phyloP scores from a whole-genome alignment of 2,113 vertebrate genomes.

The Cyprinodon tularosa region DNA sequence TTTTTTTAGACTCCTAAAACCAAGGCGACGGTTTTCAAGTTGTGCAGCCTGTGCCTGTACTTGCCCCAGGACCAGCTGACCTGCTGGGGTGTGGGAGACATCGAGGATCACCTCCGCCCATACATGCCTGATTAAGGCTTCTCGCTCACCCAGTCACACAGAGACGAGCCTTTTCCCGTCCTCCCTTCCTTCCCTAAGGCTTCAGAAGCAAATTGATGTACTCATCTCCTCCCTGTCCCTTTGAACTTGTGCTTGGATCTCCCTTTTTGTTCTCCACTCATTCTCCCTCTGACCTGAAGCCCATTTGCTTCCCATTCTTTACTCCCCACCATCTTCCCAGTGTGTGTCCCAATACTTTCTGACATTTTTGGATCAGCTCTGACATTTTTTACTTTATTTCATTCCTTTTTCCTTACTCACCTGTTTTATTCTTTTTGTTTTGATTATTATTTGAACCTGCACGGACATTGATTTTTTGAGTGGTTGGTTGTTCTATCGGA shows the following conservation, averaged over 20 bases:
- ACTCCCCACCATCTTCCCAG: slow-evolving; percentile 43
- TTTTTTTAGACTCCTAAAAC: slow-evolving; percentile 94
- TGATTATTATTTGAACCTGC: slow-evolving; percentile 83
- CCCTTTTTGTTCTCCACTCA: slow-evolving; percentile 85
- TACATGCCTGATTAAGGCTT: slow-evolving; percentile 96
- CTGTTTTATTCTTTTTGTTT: slow-evolving; percentile 12
- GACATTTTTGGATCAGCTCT: slow-evolving; percentile 1
- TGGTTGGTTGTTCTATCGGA: slow-evolving; percentile 92
- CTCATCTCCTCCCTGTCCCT: slow-evolving; percentile 84
- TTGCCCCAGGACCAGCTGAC: slow-evolving; percentile 99
- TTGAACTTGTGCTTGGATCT: slow-evolving; percentile 98
- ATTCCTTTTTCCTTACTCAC: slow-evolving; percentile 58
- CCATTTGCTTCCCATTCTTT: slow-evolving; percentile 82
- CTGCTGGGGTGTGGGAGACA: slow-evolving; percentile 96
- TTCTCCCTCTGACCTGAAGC: slow-evolving; percentile 81
- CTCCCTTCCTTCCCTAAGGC: slow-evolving; percentile 73
- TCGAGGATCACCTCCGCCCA: slow-evolving; percentile 97
- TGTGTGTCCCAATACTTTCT: slow-evolving; percentile 37
- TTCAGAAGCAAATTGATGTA: slow-evolving; percentile 87
- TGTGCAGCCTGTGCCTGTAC: slow-evolving; percentile 99
- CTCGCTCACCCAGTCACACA: slow-evolving; percentile 82
- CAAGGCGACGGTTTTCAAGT: slow-evolving; percentile 99
- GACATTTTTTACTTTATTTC: slow-evolving; percentile 21
- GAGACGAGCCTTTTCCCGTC: slow-evolving; percentile 80
- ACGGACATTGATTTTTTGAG: slow-evolving; percentile 94